Conservation (phyloP, 2,113 vertebrate species). For the Tupaia tana region DNA sequence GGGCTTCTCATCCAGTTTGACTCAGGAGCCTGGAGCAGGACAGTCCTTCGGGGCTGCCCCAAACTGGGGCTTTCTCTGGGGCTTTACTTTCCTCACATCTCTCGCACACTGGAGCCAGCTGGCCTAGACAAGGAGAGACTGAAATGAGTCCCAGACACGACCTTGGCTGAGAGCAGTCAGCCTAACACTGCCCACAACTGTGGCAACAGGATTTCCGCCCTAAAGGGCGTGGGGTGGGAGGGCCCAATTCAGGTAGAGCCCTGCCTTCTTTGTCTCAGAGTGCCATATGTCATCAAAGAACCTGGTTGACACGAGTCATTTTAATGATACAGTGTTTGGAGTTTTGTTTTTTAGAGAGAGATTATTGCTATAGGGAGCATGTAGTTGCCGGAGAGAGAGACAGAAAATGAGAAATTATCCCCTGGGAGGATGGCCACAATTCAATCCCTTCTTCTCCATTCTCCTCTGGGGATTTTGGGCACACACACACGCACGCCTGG, state of each 20-base stretch:
- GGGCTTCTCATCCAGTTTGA: not conserved
- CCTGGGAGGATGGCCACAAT: no score
- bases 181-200: no score
- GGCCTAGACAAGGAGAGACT: no score
- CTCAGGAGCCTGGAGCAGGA: not conserved
- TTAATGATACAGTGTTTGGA: not conserved
- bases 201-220: not conserved
- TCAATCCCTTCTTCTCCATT: no score
- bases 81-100: not conserved
- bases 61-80: not conserved
- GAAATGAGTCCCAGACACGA: not conserved
- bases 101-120: not conserved
- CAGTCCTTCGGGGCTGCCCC: not conserved
- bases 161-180: not conserved
- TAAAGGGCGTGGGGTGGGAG: not conserved
- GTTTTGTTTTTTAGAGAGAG: no score
- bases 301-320: not conserved
- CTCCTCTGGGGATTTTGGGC: no score
- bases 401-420: no score
- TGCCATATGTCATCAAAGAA: not conserved
- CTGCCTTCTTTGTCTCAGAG: not conserved
- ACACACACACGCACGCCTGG: no score
- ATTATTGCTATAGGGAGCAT: no score
- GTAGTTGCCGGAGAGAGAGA: no score
- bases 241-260: fast-evolving